Percentiles rank a stretch among this genome's conserved stretches.
These are phyloP conservation scores for Herpetotheres cachinnans DNA, from an alignment of 2,113 vertebrate species.

Conservation along the genomic window DNA sequence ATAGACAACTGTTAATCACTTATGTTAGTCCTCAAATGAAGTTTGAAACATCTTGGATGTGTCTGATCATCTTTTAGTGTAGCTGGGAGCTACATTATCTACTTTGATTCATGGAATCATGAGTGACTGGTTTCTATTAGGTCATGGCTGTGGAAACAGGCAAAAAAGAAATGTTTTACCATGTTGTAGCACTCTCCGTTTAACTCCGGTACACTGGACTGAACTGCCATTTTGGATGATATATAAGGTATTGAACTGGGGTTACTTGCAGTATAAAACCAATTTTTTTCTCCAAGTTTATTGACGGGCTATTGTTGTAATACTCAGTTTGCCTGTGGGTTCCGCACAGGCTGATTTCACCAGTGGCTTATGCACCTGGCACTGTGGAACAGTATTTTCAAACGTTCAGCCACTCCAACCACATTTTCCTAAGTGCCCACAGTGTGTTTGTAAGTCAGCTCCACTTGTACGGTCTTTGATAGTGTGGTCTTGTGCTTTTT, in stretches of 20 bases:
- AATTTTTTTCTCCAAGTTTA: neutral
- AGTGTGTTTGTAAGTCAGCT: neutral
- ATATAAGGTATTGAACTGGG: neutral
- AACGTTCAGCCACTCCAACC: neutral
- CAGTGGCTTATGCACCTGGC: too few species aligned
- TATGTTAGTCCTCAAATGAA: constrained; percentile 56
- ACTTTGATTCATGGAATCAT: neutral
- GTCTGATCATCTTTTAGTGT: neutral
- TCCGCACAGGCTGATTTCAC: neutral
- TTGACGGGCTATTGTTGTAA: neutral
- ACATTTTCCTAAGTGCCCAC: neutral
- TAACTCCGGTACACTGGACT: neutral
- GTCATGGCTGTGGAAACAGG: neutral
- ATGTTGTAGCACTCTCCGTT: neutral
- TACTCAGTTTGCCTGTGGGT: neutral
- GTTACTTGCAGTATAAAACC: neutral
- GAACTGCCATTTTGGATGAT: neutral
- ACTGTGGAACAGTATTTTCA: neutral
- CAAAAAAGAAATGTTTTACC: neutral
- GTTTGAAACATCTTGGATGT: constrained; percentile 58
- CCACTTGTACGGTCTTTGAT: neutral
- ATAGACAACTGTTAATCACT: constrained; percentile 60
- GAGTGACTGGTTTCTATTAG: neutral
- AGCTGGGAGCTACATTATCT: neutral
- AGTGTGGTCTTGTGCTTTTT: neutral